These are phyloP conservation scores for Amphipyra tragopoginis DNA, from an alignment of 2,888 invertebrate species.

Conservation along the genomic window DNA sequence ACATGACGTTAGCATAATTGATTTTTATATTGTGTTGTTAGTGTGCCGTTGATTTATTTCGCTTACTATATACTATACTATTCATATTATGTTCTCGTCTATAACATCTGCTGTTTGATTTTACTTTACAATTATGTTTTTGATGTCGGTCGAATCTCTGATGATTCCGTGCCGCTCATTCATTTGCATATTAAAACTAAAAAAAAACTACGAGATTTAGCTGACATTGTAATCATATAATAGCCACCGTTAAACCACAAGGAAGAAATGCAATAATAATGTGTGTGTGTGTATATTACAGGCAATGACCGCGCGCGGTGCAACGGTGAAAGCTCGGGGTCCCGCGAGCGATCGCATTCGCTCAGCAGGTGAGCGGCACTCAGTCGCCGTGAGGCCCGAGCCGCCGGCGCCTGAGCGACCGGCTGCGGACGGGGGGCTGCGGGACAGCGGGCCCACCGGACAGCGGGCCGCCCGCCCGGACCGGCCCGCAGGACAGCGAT, in stretches of 20 bases:
- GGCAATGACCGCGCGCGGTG: slow-evolving; percentile 86
- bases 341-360: slow-evolving; percentile 90
- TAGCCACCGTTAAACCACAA: background rate
- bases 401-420: slow-evolving; percentile 31
- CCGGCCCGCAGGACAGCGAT: slow-evolving; percentile 36
- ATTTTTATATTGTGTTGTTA: slow-evolving; percentile 74
- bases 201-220: slow-evolving; percentile 8
- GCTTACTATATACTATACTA: slow-evolving; percentile 53
- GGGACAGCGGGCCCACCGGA: slow-evolving; percentile 25
- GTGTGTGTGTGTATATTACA: slow-evolving; percentile 57
- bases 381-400: slow-evolving; percentile 61
- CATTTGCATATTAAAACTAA: slow-evolving; percentile 19
- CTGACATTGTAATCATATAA: slow-evolving; percentile 35
- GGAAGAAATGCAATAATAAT: slow-evolving; percentile 4
- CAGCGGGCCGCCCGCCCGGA: slow-evolving; percentile 35
- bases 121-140: slow-evolving; percentile 20
- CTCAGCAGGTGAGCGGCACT: slow-evolving; percentile 92
- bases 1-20: slow-evolving; percentile 73
- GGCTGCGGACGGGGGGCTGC: slow-evolving; percentile 58
- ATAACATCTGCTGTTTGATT: slow-evolving; percentile 58
- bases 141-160: slow-evolving; percentile 29
- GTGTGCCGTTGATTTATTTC: slow-evolving; percentile 61
- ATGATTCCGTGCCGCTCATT: slow-evolving; percentile 6
- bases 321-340: slow-evolving; percentile 79
- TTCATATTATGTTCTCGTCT: slow-evolving; percentile 40